Evolutionary conservation across 2,797 vertebrate species (phyloP), one percentile per base, ranked within the genome.

Genomic region (Moxostoma hubbsi): DNA sequence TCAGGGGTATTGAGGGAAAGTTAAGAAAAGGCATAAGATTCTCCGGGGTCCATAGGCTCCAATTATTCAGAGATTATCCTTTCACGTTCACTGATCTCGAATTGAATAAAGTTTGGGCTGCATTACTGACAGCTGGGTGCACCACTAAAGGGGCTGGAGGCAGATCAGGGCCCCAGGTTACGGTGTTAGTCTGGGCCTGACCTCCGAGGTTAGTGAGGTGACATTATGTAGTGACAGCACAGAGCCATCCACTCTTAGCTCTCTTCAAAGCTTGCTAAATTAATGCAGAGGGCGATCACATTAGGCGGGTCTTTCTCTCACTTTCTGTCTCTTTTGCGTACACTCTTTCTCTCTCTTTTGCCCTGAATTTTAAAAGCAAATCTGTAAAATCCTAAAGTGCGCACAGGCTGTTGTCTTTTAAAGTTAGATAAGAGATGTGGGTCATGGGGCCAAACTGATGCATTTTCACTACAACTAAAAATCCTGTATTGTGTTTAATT

Each of bases 21-120:
- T 85, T 83, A 91, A 84, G 90, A 70, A 89, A 93, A 92, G 89
- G 80, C 90, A 90, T 91, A 92, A 92, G 94, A 95, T 95, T 95
- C 92, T 95, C 92, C 88, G 88, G 93, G 95, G 94, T 96, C 93
- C 90, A 91, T 90, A 93, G 95, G 84, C 93, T 94, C 94, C 95
- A 96, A 96, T 98, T 96, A 96, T 96, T 96, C 95, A 95, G 93
- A 97, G 96, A 96, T 98, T 96, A 97, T 96, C 95, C 95, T 95
- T 95, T 95, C 95, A 96, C 95, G 91, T 93, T 85, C 86, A 92
- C 91, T 92, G 94, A 95, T 93, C 94, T 92, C 89, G 88, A 88
- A 92, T 90, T 96, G 96, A 96, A 96, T 95, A 94, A 96, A 95
- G 94, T 93, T 94, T 90, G 86, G 90, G 91, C 89, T 88, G 88